Percentiles rank a stretch among this genome's conserved stretches.
phyloP scores from a whole-genome alignment of 2,888 invertebrate genomes.

The Erynnis tages region DNA sequence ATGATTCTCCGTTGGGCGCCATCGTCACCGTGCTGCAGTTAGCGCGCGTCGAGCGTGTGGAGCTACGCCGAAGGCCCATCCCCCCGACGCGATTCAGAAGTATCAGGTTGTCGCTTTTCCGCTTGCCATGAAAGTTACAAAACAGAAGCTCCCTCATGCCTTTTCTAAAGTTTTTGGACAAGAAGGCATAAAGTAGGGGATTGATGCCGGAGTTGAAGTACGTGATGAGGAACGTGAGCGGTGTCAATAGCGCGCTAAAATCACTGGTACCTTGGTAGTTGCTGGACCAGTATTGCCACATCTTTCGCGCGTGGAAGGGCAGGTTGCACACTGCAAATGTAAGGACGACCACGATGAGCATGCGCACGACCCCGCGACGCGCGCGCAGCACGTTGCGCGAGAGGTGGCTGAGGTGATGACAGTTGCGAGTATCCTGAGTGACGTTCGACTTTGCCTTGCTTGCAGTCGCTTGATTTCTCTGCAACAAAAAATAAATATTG shows the following conservation, averaged over 20 bases:
- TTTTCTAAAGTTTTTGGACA: conserved; percentile 90
- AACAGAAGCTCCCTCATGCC: conserved; percentile 91
- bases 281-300: conserved; percentile 92
- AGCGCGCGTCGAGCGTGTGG: conserved; percentile 77
- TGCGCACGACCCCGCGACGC: conserved; percentile 91
- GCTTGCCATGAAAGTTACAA: conserved; percentile 75
- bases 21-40: conserved; percentile 80
- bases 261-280: conserved; percentile 86
- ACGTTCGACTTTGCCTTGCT: conserved; percentile 47
- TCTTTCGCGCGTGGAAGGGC: conserved; percentile 93
- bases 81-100: conserved; percentile 70
- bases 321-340: conserved; percentile 94
- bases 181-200: conserved; percentile 93
- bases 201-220: conserved; percentile 96
- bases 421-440: conserved; percentile 66
- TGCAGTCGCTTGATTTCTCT: conserved; percentile 14
- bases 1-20: conserved; percentile 75
- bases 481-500: no score
- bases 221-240: conserved; percentile 91
- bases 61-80: conserved; percentile 66
- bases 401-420: conserved; percentile 85
- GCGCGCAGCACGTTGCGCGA: conserved; percentile 90
- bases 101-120: conserved; percentile 68
- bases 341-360: conserved; percentile 93
- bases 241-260: conserved; percentile 90